Percentiles rank a stretch among this genome's conserved stretches.
phyloP scores from a whole-genome alignment of 2,797 vertebrate species.

The Chromis chromis region DNA sequence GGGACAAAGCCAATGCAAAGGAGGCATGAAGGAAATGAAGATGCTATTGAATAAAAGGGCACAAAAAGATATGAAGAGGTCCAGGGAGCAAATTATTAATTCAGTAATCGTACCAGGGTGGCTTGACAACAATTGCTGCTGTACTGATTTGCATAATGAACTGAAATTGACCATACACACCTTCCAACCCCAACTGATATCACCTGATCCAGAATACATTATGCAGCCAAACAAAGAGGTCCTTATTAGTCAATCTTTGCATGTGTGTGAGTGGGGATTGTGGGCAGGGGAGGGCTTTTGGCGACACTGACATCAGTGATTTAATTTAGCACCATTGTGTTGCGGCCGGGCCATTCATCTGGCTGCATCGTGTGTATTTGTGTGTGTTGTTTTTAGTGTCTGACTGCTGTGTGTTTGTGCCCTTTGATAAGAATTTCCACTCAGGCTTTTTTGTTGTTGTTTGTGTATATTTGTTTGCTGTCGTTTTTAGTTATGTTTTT shows the following conservation, averaged over 20 bases:
- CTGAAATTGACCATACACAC: constrained; percentile 68
- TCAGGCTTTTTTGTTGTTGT: constrained; percentile 6
- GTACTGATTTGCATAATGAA: constrained; percentile 74
- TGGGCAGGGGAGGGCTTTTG: constrained; percentile 58
- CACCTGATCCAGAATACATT: constrained; percentile 70
- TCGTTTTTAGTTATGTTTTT: constrained; percentile 13
- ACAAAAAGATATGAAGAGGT: constrained; percentile 51
- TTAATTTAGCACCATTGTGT: constrained; percentile 83
- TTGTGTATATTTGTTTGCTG: not conserved
- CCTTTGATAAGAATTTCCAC: constrained; percentile 73
- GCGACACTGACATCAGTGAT: constrained; percentile 80
- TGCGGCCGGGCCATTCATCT: constrained; percentile 71
- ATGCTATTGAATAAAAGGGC: constrained; percentile 36
- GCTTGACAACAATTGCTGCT: constrained; percentile 65
- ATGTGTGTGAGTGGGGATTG: constrained; percentile 58
- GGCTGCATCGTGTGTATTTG: constrained; percentile 59
- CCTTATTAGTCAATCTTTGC: constrained; percentile 75
- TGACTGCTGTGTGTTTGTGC: constrained; percentile 69
- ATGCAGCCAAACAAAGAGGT: constrained; percentile 66
- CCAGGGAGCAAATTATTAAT: constrained; percentile 66
- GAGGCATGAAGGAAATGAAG: constrained; percentile 42
- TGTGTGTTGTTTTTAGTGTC: constrained; percentile 60
- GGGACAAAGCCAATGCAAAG: constrained; percentile 24
- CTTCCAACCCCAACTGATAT: constrained; percentile 55
- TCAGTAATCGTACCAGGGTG: constrained; percentile 58